Base-by-base conservation (phyloP, 2,888 invertebrate genomes). In the Clitarchus hookeri region DNA sequence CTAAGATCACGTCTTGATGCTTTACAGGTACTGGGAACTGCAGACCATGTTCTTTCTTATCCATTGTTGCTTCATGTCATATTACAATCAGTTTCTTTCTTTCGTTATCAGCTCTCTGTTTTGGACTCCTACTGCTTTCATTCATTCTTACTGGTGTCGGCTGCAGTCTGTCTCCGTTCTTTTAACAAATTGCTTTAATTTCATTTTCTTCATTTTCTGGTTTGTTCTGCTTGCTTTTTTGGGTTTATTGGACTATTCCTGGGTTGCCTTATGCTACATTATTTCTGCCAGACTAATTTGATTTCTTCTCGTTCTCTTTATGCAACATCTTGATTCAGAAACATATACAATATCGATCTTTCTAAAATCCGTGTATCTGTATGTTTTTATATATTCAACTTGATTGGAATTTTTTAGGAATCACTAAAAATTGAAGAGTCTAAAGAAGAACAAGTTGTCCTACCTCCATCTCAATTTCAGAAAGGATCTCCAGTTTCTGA, bases 11-110 rank as follows among this genome's bases (percentile, higher is more conserved):
- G 88, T 79, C 87, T 88, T 79, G 86, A 85, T 82, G 83, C 84
- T 77, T 86, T 89, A 44, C 88, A 89, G 88, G 89, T 89, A 88
- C 87, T 86, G 36, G 36, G 27, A 36, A 79, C 23, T 36, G n/a
- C 78, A n/a, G 48, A 36, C 36, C 77, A 78, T 16, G 16, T 27
- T 48, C n/a, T 84, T 16, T 82, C 82, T 65, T 53, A 48, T 48
- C 19, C 44, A 77, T 11, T 16, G 12, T 44, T 44, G n/a, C 77
- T 83, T 83, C 44, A 25, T 84, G 85, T 79, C 86, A 36, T 86
- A 53, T 86, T 44, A 23, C 82, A 83, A 83, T 77, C 36, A 16
- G 36, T 77, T 44, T 44, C 13, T 77, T 36, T 82, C 23, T 25
- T 44, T 25, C 48, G 26, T 78, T 44, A 85, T 27, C 65, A 25